Conservation (phyloP, 1,140 invertebrate species). For the Drosophila tani region DNA sequence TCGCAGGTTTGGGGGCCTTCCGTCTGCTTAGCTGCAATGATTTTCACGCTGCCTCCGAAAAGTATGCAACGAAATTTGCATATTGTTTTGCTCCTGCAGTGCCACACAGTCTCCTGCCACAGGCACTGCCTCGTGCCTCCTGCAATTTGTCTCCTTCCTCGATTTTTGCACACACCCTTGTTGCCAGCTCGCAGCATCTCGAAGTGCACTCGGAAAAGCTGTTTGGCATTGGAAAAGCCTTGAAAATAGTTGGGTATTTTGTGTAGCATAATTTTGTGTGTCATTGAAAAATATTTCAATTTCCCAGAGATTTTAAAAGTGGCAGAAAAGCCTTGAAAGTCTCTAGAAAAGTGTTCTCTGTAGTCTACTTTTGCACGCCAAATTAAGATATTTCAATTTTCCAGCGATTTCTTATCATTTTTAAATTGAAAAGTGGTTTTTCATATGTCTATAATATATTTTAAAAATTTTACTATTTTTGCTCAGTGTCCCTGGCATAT, state of each 20-base stretch:
- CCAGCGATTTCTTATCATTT: too few relatives aligned
- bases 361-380: too few relatives aligned
- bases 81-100: conserved; percentile 74
- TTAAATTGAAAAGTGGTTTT: too few relatives aligned
- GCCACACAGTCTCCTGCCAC: conserved; percentile 3
- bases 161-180: neutral
- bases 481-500: conserved; percentile 39
- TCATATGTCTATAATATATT: neutral
- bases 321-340: too few relatives aligned
- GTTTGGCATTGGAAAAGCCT: rapidly evolving
- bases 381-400: too few relatives aligned
- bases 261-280: neutral
- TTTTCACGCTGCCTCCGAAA: conserved; percentile 80
- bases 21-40: conserved; percentile 75
- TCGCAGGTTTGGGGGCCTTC: conserved; percentile 7
- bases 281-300: too few relatives aligned
- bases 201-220: neutral
- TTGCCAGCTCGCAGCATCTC: conserved; percentile 13
- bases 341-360: too few relatives aligned
- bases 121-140: conserved; percentile 13
- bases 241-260: neutral
- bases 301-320: too few relatives aligned
- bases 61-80: conserved; percentile 82
- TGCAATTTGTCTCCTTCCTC: conserved; percentile 50
- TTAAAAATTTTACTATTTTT: neutral